A percentile compares a stretch with the other conserved stretches of the same genome.
Conservation (phyloP, 2,888 invertebrate species). For the Gibbula magus region DNA sequence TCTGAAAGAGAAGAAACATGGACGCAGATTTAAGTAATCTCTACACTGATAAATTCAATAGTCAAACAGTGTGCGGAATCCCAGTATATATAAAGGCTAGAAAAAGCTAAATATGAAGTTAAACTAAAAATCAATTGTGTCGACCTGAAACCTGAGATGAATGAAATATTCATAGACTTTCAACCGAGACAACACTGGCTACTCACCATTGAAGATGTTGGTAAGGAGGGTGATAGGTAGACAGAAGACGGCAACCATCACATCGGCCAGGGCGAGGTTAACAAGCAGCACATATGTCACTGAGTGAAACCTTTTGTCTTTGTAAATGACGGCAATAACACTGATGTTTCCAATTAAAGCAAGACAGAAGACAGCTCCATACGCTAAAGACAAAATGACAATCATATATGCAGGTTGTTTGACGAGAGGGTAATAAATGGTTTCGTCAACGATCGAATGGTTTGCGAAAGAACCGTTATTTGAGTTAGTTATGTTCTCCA, state of each 20-base stretch:
- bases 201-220: conserved; percentile 56
- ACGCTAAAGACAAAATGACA: conserved; percentile 61
- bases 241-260: conserved; percentile 54
- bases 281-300: conserved; percentile 67
- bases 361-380: conserved; percentile 64
- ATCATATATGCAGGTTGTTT: conserved; percentile 54
- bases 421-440: conserved; percentile 34
- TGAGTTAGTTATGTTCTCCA: neutral
- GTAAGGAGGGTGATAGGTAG: conserved; percentile 54
- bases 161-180: no score
- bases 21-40: no score
- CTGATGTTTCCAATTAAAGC: conserved; percentile 71
- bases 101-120: no score
- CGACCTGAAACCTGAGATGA: no score
- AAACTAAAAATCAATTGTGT: no score
- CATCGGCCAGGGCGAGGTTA: conserved; percentile 59
- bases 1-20: no score
- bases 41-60: no score
- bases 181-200: neutral
- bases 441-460: neutral
- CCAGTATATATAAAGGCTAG: no score
- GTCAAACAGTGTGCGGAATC: no score
- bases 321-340: conserved; percentile 68
- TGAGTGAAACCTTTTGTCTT: conserved; percentile 70
- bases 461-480: no score